Evolutionary conservation across 2,888 invertebrate genomes (phyloP).

Genomic region (Diaprepes abbreviatus): DNA sequence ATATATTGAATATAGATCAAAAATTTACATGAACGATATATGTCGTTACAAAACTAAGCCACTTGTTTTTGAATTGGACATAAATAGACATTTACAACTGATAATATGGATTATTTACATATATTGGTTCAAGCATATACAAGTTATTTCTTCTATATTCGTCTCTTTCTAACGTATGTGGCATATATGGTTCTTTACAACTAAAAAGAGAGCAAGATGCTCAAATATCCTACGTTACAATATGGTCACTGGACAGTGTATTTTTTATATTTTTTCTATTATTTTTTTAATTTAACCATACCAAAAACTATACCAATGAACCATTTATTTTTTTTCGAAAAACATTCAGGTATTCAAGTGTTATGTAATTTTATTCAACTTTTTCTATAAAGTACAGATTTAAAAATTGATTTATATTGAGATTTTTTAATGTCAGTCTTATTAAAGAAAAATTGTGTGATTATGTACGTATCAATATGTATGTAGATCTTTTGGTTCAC

Average conservation of each 20-base stretch:
- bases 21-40: slow-evolving; percentile 67
- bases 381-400: not conserved
- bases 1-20: slow-evolving; percentile 67
- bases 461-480: not conserved
- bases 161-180: slow-evolving; percentile 31
- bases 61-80: slow-evolving; percentile 60
- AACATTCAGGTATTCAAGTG: not conserved
- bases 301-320: slow-evolving; percentile 47
- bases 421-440: not conserved
- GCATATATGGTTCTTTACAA: slow-evolving; percentile 41
- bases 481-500: not conserved
- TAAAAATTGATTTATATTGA: not conserved
- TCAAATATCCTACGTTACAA: slow-evolving; percentile 47
- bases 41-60: slow-evolving; percentile 67
- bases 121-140: slow-evolving; percentile 47
- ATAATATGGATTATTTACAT: slow-evolving; percentile 51
- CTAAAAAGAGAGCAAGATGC: slow-evolving; percentile 41
- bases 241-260: slow-evolving; percentile 44
- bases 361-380: not conserved
- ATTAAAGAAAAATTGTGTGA: not conserved
- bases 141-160: slow-evolving; percentile 29
- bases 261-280: slow-evolving; percentile 17
- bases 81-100: slow-evolving; percentile 51
- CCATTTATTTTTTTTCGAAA: too few species aligned
- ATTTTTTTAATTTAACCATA: slow-evolving; percentile 53